These are phyloP conservation scores for Mechanitis mazaeus DNA, from an alignment of 2,888 invertebrate species.

Conservation along the genomic window DNA sequence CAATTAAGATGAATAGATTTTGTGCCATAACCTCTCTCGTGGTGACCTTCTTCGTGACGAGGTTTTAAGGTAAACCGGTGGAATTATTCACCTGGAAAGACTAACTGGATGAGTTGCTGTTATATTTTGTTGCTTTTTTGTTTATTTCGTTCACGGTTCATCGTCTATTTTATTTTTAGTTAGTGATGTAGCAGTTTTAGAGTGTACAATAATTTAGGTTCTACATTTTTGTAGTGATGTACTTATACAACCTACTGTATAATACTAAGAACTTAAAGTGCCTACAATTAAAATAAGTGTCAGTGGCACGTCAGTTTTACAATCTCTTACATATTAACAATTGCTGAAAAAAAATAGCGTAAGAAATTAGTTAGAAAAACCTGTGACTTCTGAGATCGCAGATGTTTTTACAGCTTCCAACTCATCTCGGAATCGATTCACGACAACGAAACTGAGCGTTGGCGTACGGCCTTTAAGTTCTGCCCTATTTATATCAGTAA, in stretches of 20 bases:
- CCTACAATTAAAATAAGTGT: no score
- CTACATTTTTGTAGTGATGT: no score
- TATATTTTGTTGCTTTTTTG: conserved; percentile 15
- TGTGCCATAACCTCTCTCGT: conserved; percentile 39
- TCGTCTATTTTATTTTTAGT: no score
- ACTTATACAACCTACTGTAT: no score
- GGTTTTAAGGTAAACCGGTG: conserved; percentile 59
- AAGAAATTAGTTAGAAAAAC: conserved; percentile 22
- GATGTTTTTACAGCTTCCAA: conserved; percentile 39
- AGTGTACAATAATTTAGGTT: no score
- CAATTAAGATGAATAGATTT: conserved; percentile 39
- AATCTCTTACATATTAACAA: not conserved
- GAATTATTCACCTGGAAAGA: conserved; percentile 61
- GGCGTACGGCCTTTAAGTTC: conserved; percentile 49
- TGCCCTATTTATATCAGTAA: conserved; percentile 72
- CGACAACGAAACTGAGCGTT: conserved; percentile 60
- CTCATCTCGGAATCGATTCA: conserved; percentile 52
- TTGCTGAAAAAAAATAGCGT: conserved; percentile 7
- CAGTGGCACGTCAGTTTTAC: no score
- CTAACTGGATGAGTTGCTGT: conserved; percentile 42
- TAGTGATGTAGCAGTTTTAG: no score
- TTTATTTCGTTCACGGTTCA: not conserved
- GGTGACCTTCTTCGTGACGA: conserved; percentile 60
- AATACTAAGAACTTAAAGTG: no score
- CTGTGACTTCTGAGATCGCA: conserved; percentile 20